A percentile compares a stretch with the other conserved stretches of the same genome.
phyloP scores from a whole-genome alignment of 2,797 vertebrate species.

The Botia kubotai region DNA sequence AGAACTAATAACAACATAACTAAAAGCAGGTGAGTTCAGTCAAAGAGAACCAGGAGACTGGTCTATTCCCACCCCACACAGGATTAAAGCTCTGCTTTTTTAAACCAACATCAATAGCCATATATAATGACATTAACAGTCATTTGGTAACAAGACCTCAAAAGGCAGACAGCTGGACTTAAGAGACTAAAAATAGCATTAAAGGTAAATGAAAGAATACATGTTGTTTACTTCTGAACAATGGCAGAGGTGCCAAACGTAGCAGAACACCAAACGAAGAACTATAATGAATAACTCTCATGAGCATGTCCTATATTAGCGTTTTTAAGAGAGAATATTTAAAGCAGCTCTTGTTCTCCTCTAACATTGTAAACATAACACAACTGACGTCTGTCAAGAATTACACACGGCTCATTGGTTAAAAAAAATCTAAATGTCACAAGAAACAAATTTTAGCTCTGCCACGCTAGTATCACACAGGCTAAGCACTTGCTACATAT shows the following conservation, averaged over 20 bases:
- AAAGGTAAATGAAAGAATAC: conserved; percentile 17
- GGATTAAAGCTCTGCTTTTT: conserved; percentile 1
- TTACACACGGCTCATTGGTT: background rate
- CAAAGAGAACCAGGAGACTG: conserved; percentile 6
- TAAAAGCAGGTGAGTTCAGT: conserved; percentile 16
- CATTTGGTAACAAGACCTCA: conserved; percentile 4
- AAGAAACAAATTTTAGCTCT: conserved; percentile 7
- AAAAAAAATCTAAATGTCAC: conserved; percentile 39
- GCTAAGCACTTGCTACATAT: background rate
- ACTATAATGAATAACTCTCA: background rate
- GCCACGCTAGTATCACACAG: background rate
- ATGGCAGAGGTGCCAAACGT: background rate
- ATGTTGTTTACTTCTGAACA: background rate
- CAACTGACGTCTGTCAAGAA: background rate
- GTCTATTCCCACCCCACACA: background rate
- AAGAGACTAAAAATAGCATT: conserved; percentile 28
- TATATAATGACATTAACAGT: conserved; percentile 22
- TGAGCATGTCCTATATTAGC: background rate
- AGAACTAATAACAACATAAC: background rate
- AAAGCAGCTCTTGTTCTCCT: background rate
- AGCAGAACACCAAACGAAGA: conserved; percentile 3
- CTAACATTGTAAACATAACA: too few species aligned
- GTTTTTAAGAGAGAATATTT: background rate
- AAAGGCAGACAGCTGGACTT: conserved; percentile 8
- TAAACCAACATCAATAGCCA: background rate